Evolutionary conservation across 2,888 invertebrate genomes (phyloP).

Genomic region (Volucella inanis): DNA sequence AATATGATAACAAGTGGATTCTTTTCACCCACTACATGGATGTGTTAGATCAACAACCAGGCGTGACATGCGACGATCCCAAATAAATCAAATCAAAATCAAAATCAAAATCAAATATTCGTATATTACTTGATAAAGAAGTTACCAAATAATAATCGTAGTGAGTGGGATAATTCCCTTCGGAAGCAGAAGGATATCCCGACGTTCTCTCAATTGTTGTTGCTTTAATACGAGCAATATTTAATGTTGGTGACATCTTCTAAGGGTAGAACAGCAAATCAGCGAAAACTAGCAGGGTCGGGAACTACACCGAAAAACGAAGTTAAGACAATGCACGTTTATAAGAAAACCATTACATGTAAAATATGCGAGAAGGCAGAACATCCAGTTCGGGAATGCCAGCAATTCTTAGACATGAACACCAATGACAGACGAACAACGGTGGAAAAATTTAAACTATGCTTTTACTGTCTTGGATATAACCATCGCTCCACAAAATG

Average conservation of each 20-base stretch:
- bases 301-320: background rate
- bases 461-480: no score
- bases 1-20: no score
- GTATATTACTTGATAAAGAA: conserved; percentile 29
- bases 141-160: conserved; percentile 26
- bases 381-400: no score
- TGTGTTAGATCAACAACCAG: no score
- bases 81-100: no score
- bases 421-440: no score
- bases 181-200: conserved; percentile 33
- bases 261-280: background rate
- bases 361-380: no score
- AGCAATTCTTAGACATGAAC: no score
- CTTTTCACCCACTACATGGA: no score
- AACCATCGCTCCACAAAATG: no score
- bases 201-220: conserved; percentile 20
- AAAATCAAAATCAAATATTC: conserved; percentile 44
- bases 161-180: conserved; percentile 34
- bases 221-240: background rate
- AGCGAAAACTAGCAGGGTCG: background rate
- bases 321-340: background rate
- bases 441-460: no score
- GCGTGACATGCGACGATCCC: no score
- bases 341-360: background rate
- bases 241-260: conserved; percentile 39